Evolutionary conservation across 2,888 invertebrate genomes (phyloP), one percentile per base, ranked within the genome.

Genomic region (Napeogenes sylphis): DNA sequence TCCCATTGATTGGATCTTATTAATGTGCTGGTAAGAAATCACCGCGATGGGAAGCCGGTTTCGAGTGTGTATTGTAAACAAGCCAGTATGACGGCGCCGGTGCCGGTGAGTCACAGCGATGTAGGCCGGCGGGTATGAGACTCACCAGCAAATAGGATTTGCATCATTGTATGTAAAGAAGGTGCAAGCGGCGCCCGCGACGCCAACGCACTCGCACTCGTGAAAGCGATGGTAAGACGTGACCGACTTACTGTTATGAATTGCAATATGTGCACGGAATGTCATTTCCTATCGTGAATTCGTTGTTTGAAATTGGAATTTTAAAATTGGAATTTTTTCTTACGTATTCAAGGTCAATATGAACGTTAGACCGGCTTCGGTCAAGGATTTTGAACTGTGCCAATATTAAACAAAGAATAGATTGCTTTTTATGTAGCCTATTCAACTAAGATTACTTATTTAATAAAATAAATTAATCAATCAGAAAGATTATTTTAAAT

Each of bases 121-220:
- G 89, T 88, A 86, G 89, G 89, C 77, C 81, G 87, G 66, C 69
- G 69, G 71, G 70, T 72, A 73, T 75, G 72, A 72, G 71, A 73
- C 71, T 53, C 55, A 74, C 75, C 68, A 55, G 58, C 70, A 70
- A 56, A 66, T 64, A 66, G 76, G 75, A 75, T 81, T 77, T 21
- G 21, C 21, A 21, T 21, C 21, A 21, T 89, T 90, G 89, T 90
- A 89, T 90, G 89, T 80, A 86, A 90, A 90, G 84, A 75, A 88
- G 88, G 83, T 21, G 21, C 21, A 21, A 21, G 21, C 21, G 21
- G 21, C 21, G 21, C 21, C 21, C 21, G 21, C 21, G 81, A 81
- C 80, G 84, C 84, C 85, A 83, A 8, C 51, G 51, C 51, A 30
- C 30, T 12, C 10, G 81, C 75, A 79, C 78, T 77, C 79, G 77